Percentiles rank a stretch among this genome's conserved stretches.
Conservation (phyloP, 2,888 invertebrate species). For the Sceliomorpha sp. region DNA sequence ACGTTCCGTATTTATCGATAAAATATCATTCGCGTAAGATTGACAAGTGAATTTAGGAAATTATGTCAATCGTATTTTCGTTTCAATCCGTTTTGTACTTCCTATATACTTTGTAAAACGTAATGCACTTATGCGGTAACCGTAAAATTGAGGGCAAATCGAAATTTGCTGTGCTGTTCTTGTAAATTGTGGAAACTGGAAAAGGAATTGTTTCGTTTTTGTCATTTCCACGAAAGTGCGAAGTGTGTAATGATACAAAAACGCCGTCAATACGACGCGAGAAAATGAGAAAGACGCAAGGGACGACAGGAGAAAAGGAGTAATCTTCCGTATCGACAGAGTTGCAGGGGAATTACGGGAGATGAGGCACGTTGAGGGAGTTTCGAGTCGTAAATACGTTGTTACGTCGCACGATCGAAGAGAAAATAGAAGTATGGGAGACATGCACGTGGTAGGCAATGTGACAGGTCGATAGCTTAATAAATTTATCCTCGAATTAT, state of each 20-base stretch:
- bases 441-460: constrained; percentile 19
- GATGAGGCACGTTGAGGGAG: constrained; percentile 41
- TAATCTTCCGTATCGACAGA: constrained; percentile 47
- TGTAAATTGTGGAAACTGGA: constrained; percentile 9
- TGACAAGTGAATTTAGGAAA: too few species aligned
- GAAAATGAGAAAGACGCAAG: constrained; percentile 45
- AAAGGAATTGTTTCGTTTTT: constrained; percentile 26
- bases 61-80: too few species aligned
- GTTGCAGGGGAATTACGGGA: constrained; percentile 42
- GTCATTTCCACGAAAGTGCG: constrained; percentile 29
- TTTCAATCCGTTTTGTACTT: too few species aligned
- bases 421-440: constrained; percentile 37
- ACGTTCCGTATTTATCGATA: too few species aligned
- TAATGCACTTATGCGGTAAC: constrained; percentile 2
- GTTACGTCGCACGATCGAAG: constrained; percentile 46
- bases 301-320: constrained; percentile 36
- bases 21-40: too few species aligned
- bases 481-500: constrained; percentile 34
- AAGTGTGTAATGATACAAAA: constrained; percentile 40
- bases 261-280: constrained; percentile 28
- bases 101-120: too few species aligned
- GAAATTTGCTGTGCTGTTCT: neutral
- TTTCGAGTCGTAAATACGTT: constrained; percentile 53
- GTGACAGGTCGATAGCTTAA: constrained; percentile 35
- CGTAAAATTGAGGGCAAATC: constrained; percentile 1